Conservation (phyloP, 2,797 vertebrate genomes). For the Zenarchopterus dispar region DNA sequence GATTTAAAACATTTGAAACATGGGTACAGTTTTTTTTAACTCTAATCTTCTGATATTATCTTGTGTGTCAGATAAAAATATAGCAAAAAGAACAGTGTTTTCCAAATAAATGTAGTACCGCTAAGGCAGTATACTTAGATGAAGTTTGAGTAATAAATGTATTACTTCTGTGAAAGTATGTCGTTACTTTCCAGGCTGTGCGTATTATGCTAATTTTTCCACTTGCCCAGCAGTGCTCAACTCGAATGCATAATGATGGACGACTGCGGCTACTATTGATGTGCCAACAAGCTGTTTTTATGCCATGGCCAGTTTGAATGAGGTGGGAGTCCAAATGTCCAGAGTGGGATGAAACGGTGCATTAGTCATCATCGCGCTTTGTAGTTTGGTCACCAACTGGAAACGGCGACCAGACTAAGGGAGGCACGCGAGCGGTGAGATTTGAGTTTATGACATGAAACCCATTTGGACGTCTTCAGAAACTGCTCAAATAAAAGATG, state of each 20-base stretch:
- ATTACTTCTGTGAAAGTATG: not conserved
- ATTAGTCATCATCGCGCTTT: too few species aligned
- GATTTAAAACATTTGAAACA: too few species aligned
- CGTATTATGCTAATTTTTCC: conserved; percentile 2
- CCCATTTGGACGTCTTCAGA: not conserved
- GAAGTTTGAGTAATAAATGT: not conserved
- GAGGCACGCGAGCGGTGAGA: not conserved
- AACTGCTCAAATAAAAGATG: not conserved
- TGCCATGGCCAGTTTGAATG: too few species aligned
- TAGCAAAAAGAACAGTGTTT: too few species aligned
- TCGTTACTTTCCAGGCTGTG: not conserved
- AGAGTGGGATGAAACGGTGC: too few species aligned
- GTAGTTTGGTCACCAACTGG: not conserved
- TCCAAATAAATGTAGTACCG: too few species aligned
- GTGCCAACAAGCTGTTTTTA: conserved; percentile 11
- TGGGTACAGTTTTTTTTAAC: too few species aligned
- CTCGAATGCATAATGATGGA: conserved; percentile 4
- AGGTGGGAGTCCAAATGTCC: too few species aligned
- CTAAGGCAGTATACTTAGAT: too few species aligned
- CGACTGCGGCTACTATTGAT: conserved; percentile 17
- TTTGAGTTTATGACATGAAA: not conserved
- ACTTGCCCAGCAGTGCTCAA: conserved; percentile 7
- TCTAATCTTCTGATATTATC: too few species aligned
- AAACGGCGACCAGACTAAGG: not conserved
- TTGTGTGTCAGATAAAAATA: too few species aligned